Conservation (phyloP, 2,797 vertebrate species). For the Numenius phaeopus region DNA sequence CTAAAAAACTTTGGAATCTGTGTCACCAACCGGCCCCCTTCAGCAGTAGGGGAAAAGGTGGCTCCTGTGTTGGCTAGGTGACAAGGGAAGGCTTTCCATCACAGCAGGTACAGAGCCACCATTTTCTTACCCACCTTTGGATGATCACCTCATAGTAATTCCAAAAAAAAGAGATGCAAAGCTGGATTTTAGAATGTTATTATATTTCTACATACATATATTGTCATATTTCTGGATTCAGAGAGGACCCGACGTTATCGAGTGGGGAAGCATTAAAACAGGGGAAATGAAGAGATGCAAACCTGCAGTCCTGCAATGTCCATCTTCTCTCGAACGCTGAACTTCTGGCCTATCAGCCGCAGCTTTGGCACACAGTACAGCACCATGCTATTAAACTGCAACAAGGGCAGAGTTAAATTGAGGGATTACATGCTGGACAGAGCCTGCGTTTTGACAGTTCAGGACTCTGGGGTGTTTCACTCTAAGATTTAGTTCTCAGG, state of each 20-base stretch:
- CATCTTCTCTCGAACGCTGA: slow-evolving; percentile 95
- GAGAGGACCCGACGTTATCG: neutral
- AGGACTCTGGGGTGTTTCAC: neutral
- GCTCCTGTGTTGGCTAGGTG: neutral
- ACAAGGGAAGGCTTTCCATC: neutral
- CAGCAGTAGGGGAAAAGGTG: neutral
- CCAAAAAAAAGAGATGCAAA: neutral
- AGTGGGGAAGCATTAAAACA: neutral
- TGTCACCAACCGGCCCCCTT: neutral
- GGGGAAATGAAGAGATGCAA: neutral
- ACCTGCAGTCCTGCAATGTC: slow-evolving; percentile 97
- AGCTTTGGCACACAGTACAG: slow-evolving; percentile 97
- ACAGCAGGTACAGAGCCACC: neutral
- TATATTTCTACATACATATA: neutral
- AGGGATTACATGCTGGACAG: neutral
- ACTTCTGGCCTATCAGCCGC: slow-evolving; percentile 96
- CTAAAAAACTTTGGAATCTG: neutral
- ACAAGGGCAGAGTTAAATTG: neutral
- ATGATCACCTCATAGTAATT: neutral
- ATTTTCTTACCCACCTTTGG: neutral
- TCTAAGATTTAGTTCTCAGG: neutral
- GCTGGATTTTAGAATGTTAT: neutral
- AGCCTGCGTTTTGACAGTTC: neutral
- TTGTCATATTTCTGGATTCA: neutral
- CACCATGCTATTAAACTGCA: slow-evolving; percentile 97